Conservation (phyloP, 2,888 invertebrate species). For the Cabera pusaria region DNA sequence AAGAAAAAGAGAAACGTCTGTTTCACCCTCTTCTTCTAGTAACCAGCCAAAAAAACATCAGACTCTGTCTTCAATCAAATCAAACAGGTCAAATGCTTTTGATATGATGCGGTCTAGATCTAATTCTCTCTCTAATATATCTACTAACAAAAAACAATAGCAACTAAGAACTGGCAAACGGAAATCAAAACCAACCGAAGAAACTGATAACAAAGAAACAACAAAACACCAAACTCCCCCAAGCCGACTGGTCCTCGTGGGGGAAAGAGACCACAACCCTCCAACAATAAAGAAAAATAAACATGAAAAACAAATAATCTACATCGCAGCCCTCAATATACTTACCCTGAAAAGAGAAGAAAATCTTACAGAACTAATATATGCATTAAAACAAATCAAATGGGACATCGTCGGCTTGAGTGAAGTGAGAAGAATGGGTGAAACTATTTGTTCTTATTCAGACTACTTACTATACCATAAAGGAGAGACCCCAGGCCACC, state of each 20-base stretch:
- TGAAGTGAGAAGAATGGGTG: constrained; percentile 1
- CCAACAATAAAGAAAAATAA: not conserved
- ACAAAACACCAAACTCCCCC: constrained; percentile 26
- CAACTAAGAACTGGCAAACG: constrained; percentile 22
- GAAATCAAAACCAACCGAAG: not conserved
- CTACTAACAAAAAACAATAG: constrained; percentile 4
- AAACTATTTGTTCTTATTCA: constrained; percentile 1
- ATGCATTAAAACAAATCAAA: constrained; percentile 10
- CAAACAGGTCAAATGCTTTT: not conserved
- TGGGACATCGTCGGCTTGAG: constrained; percentile 11
- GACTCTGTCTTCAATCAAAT: too few species aligned
- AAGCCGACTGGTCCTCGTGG: constrained; percentile 35
- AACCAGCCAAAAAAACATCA: too few species aligned
- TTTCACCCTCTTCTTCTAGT: too few species aligned
- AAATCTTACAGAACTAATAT: constrained; percentile 23
- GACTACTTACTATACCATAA: constrained; percentile 2
- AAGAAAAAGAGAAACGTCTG: too few species aligned
- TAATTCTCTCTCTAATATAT: not conserved
- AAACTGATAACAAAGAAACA: constrained; percentile 7
- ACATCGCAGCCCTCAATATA: constrained; percentile 19
- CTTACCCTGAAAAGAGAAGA: constrained; percentile 25
- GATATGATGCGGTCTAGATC: not conserved
- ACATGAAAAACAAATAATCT: not conserved
- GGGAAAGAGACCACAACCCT: constrained; percentile 28
- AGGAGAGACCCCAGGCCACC: constrained; percentile 1